These are phyloP conservation scores for Dyspetes luteomarginatus DNA, from an alignment of 2,888 invertebrate species.

Conservation along the genomic window DNA sequence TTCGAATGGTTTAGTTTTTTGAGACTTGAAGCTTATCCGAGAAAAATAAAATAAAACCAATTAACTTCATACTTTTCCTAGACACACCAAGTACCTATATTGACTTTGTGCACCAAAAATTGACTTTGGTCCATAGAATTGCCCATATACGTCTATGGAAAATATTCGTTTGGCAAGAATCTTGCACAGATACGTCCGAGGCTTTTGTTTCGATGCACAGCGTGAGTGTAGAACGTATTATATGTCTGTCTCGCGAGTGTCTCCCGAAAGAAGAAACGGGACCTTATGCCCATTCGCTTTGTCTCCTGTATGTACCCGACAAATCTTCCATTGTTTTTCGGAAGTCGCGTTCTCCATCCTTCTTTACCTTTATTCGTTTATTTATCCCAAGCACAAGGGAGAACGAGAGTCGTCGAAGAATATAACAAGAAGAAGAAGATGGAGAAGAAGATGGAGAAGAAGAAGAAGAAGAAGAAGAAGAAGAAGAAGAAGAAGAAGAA, in stretches of 20 bases:
- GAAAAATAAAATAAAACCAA: too few species aligned
- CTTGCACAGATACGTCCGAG: neutral
- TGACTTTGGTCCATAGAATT: neutral
- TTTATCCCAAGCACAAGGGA: constrained; percentile 37
- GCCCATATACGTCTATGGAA: neutral
- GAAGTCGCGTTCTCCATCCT: constrained; percentile 58
- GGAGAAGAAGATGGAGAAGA: constrained; percentile 53
- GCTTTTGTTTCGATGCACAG: constrained; percentile 30
- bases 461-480: constrained; percentile 61
- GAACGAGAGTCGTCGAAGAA: neutral
- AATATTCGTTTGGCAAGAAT: constrained; percentile 34
- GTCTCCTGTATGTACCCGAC: constrained; percentile 21
- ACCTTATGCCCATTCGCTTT: constrained; percentile 49
- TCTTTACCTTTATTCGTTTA: constrained; percentile 20
- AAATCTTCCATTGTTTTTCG: constrained; percentile 74
- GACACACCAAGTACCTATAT: too few species aligned
- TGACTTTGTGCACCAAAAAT: too few species aligned
- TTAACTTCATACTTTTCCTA: too few species aligned
- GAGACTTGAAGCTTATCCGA: too few species aligned
- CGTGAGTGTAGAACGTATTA: neutral
- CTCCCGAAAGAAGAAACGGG: constrained; percentile 45
- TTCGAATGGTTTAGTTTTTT: too few species aligned
- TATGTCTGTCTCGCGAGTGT: constrained; percentile 14
- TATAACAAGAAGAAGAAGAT: constrained; percentile 45
- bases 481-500: constrained; percentile 62